phyloP scores from a whole-genome alignment of 2,797 vertebrate species.

The Parotocinclus haroldoi region DNA sequence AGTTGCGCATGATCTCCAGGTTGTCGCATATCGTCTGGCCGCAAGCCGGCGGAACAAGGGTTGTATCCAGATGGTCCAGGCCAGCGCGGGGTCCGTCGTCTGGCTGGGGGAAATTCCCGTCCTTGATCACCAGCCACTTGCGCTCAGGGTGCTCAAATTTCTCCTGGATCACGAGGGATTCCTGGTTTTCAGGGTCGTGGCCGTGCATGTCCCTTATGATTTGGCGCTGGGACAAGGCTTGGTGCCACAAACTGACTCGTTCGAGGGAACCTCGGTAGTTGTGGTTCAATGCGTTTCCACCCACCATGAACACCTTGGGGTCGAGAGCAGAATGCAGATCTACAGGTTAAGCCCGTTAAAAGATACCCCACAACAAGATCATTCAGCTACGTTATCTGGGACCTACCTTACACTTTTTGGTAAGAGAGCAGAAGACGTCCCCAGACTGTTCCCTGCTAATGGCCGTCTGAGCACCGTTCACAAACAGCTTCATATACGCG shows the following conservation, averaged over 20 bases:
- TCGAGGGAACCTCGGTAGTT: conserved; percentile 91
- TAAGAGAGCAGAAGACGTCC: conserved; percentile 89
- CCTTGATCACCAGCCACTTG: conserved; percentile 81
- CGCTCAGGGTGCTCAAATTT: conserved; percentile 85
- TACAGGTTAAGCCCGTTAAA: too few relatives aligned
- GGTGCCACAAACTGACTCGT: conserved; percentile 86
- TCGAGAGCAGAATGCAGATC: conserved; percentile 17
- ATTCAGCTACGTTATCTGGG: not conserved
- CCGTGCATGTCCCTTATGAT: conserved; percentile 86
- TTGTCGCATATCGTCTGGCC: conserved; percentile 96
- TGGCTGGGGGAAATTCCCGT: conserved; percentile 78
- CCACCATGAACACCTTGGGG: conserved; percentile 86
- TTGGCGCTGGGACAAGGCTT: conserved; percentile 84
- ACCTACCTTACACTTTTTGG: conserved; percentile 83
- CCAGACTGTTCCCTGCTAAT: conserved; percentile 91
- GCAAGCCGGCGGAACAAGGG: conserved; percentile 87
- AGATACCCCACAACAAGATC: too few relatives aligned
- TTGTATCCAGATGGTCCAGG: conserved; percentile 80
- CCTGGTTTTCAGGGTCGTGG: conserved; percentile 74
- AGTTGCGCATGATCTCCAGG: conserved; percentile 83
- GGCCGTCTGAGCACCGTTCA: conserved; percentile 92
- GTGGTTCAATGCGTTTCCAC: conserved; percentile 88
- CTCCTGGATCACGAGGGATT: conserved; percentile 90
- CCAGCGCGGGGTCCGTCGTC: conserved; percentile 71
- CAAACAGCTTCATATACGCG: conserved; percentile 88